Evolutionary conservation across 2,113 vertebrate species (phyloP), one percentile per base, ranked within the genome.

Genomic region (Illadopsis cleaveri): DNA sequence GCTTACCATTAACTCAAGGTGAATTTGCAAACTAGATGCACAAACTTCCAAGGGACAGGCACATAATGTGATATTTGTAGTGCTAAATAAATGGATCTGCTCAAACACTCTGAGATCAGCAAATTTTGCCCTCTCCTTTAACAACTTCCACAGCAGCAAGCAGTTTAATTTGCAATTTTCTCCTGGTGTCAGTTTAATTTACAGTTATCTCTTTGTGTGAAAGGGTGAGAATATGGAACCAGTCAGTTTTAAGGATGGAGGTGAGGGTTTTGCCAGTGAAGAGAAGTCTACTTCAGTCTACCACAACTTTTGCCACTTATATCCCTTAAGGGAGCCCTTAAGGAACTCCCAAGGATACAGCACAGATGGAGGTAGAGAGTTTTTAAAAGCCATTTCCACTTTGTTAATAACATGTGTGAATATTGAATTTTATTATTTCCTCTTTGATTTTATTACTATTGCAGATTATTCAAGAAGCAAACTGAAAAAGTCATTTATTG

Each of bases 361-460:
- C 73, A 77, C 28, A 91, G 90, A 77, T 15, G 31, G 65, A 80
- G 47, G 38, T 6, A 70, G 18, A 70, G 45, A 45, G 65, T 4
- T 88, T 90, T 89, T 70, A 56, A 69, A 90, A 86, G 62, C 28
- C 54, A 62, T 84, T 96, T 95, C 91, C 80, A 91, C 69, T 90
- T 87, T 22, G 42, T 47, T 93, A 94, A 81, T 90, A 89, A 82
- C 1, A 8, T 79, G 62, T 77, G 58, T 82, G 68, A 90, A 51
- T 88, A 92, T 6, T 77, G 83, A 24, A 51, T 92, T 94, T 94
- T 64, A 89, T 80, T 51, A 72, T 85, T 95, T 94, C 94, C 91
- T 85, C 73, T 93, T 89, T 93, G 83, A 89, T 87, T 84, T 96
- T 92, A 95, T 89, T 48, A 70, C 69, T 86, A 42, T 75, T 81